Conservation (phyloP, 2,888 invertebrate genomes). For the Leptinotarsa juncta region DNA sequence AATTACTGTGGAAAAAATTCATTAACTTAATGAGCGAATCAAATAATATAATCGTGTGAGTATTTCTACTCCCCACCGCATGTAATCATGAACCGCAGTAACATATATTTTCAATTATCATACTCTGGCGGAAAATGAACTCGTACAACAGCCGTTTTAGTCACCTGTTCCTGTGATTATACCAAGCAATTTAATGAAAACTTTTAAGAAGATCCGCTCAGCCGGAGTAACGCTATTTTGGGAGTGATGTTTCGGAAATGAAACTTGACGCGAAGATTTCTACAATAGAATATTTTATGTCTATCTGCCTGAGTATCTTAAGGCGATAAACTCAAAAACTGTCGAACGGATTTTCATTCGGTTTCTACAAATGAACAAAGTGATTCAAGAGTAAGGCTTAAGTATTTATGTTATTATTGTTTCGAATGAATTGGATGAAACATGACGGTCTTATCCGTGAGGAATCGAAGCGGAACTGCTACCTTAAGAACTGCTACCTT, state of each 20-base stretch:
- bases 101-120: constrained; percentile 9
- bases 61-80: constrained; percentile 5
- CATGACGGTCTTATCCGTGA: no score
- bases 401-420: no score
- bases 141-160: constrained; percentile 10
- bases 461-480: no score
- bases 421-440: no score
- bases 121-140: constrained; percentile 4
- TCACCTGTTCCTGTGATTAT: constrained; percentile 16
- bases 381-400: no score
- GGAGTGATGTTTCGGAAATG: neutral
- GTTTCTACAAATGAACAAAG: no score
- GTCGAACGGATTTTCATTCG: no score
- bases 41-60: neutral
- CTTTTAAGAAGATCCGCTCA: neutral
- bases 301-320: no score
- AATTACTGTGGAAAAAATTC: neutral
- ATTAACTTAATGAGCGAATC: constrained; percentile 1
- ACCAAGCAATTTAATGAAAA: constrained; percentile 1
- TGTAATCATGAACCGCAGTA: neutral
- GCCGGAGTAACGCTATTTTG: neutral
- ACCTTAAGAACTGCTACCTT: no score
- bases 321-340: no score
- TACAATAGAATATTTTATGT: neutral
- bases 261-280: neutral